Conservation (phyloP, 2,888 invertebrate species). For the Candidula unifasciata region DNA sequence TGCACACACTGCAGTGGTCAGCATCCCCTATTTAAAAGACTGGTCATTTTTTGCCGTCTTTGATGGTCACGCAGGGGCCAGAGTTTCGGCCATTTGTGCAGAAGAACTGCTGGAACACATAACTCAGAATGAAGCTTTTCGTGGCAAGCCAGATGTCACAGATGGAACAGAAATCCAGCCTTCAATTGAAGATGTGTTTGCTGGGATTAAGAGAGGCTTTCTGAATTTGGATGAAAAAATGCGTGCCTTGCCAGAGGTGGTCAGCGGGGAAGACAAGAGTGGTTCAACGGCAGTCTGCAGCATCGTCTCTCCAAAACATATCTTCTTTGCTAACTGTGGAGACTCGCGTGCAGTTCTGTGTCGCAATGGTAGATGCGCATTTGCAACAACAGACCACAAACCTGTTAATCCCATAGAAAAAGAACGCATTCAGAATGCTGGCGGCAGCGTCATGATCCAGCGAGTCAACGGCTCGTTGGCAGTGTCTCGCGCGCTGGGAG, state of each 20-base stretch:
- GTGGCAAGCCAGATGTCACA: slow-evolving; percentile 76
- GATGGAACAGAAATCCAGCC: slow-evolving; percentile 72
- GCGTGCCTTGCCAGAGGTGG: slow-evolving; percentile 88
- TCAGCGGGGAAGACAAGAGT: slow-evolving; percentile 92
- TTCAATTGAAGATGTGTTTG: slow-evolving; percentile 79
- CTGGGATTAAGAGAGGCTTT: slow-evolving; percentile 82
- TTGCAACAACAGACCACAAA: slow-evolving; percentile 98
- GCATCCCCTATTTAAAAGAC: slow-evolving; percentile 81
- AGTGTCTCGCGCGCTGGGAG: slow-evolving; percentile 95
- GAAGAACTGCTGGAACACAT: slow-evolving; percentile 84
- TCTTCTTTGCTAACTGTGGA: slow-evolving; percentile 80
- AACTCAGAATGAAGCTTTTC: slow-evolving; percentile 92
- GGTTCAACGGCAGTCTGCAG: slow-evolving; percentile 99
- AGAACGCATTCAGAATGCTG: slow-evolving; percentile 94
- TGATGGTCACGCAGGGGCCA: slow-evolving; percentile 96
- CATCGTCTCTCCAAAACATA: slow-evolving; percentile 90
- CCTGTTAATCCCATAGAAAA: slow-evolving; percentile 84
- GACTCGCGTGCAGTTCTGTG: slow-evolving; percentile 93
- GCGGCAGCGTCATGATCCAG: slow-evolving; percentile 98
- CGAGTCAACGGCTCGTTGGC: slow-evolving; percentile 96
- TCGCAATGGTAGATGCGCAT: slow-evolving; percentile 86
- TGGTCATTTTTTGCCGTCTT: slow-evolving; percentile 97
- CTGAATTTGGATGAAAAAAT: slow-evolving; percentile 86
- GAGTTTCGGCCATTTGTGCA: slow-evolving; percentile 92
- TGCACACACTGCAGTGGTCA: slow-evolving; percentile 93